phyloP scores from a whole-genome alignment of 2,797 vertebrate genomes.

The Sorex maritimensis region DNA sequence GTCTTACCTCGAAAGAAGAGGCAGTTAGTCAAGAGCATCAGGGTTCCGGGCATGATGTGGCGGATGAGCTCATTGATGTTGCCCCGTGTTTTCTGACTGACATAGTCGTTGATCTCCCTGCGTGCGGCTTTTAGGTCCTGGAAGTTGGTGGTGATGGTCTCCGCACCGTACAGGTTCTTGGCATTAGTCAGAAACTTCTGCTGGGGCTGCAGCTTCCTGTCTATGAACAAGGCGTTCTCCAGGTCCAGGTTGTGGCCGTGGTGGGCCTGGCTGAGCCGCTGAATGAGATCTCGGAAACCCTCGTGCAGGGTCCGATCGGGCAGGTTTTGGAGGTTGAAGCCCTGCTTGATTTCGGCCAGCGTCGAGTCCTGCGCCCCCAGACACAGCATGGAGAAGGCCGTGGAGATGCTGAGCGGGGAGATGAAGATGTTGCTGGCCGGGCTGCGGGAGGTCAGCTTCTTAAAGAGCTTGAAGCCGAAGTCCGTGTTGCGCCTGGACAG shows the following conservation, averaged over 20 bases:
- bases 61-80: constrained; percentile 94
- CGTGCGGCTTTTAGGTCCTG: constrained; percentile 87
- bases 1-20: constrained; percentile 95
- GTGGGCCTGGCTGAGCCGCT: constrained; percentile 83
- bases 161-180: constrained; percentile 90
- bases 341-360: constrained; percentile 92
- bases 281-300: constrained; percentile 91
- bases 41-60: constrained; percentile 90
- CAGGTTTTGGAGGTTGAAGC: constrained; percentile 92
- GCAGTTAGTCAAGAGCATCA: constrained; percentile 95
- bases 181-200: constrained; percentile 90
- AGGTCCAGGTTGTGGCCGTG: constrained; percentile 86
- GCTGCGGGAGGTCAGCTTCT: constrained; percentile 87
- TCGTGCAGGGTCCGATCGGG: constrained; percentile 89
- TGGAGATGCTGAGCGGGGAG: constrained; percentile 95
- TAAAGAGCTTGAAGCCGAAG: constrained; percentile 93
- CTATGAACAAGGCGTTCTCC: constrained; percentile 93
- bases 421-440: constrained; percentile 93
- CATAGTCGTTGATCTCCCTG: constrained; percentile 92
- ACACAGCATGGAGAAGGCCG: constrained; percentile 94
- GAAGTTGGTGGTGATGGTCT: constrained; percentile 92
- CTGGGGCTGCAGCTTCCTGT: constrained; percentile 88
- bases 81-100: constrained; percentile 93
- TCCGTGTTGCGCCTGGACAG: constrained; percentile 89
- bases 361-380: constrained; percentile 93